These are phyloP conservation scores for Cebidichthys violaceus DNA, from an alignment of 2,113 vertebrate species.

Conservation along the genomic window DNA sequence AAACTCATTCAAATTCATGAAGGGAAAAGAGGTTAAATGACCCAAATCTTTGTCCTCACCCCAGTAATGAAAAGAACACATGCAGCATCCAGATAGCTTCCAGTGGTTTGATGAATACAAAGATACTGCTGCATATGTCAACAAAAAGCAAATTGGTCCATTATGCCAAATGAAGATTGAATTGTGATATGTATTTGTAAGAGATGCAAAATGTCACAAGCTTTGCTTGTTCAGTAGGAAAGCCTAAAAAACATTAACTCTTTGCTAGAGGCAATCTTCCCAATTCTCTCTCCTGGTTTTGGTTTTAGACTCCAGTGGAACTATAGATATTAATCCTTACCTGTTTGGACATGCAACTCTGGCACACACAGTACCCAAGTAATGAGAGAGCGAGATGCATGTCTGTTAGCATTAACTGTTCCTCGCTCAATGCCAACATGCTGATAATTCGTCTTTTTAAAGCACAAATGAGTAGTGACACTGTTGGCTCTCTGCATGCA, in stretches of 20 bases:
- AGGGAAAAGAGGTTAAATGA: conserved; percentile 71
- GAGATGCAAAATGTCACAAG: conserved; percentile 57
- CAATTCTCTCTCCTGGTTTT: conserved; percentile 34
- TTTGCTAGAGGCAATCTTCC: conserved; percentile 47
- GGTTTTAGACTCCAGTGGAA: conserved; percentile 29
- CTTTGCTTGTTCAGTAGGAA: conserved; percentile 72
- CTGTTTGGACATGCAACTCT: conserved; percentile 2
- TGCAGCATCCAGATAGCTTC: conserved; percentile 72
- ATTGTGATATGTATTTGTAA: conserved; percentile 70
- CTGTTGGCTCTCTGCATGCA: conserved; percentile 20
- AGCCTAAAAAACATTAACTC: conserved; percentile 69
- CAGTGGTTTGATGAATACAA: conserved; percentile 74
- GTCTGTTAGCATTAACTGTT: background rate
- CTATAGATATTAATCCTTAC: conserved; percentile 37
- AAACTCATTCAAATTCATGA: conserved; percentile 78
- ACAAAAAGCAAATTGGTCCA: conserved; percentile 79
- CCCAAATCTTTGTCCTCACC: conserved; percentile 74
- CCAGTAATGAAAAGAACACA: conserved; percentile 74
- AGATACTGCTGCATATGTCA: conserved; percentile 74
- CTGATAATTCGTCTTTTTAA: conserved; percentile 39
- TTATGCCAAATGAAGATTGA: conserved; percentile 76
- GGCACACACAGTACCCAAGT: conserved; percentile 1
- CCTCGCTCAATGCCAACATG: conserved; percentile 19
- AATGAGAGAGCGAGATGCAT: background rate
- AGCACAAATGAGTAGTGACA: conserved; percentile 38